These are phyloP conservation scores for Vulpes lagopus DNA, from an alignment of 2,113 vertebrate species.

Conservation along the genomic window DNA sequence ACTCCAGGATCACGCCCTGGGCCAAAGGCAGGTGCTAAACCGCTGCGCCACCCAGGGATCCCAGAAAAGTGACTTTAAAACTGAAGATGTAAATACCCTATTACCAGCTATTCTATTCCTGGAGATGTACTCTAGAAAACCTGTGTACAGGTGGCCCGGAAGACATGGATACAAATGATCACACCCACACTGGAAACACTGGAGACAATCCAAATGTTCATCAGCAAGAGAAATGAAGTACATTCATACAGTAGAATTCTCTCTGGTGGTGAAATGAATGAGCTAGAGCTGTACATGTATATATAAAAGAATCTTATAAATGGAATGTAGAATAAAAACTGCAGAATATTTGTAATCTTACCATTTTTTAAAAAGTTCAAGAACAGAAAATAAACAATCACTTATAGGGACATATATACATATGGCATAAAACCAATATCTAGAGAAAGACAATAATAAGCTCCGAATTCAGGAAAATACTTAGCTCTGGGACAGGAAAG, in stretches of 20 bases:
- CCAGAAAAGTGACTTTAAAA: neutral
- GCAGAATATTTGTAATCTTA: neutral
- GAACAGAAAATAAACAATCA: neutral
- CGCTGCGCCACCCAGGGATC: too few species aligned
- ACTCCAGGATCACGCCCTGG: too few species aligned
- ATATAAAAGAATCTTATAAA: neutral
- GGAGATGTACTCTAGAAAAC: neutral
- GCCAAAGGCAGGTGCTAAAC: too few species aligned
- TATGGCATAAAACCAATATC: neutral
- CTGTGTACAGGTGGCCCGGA: neutral
- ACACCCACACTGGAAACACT: neutral
- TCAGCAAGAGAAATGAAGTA: neutral
- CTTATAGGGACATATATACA: neutral
- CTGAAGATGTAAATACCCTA: neutral
- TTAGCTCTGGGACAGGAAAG: neutral
- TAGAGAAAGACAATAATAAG: neutral
- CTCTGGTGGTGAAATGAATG: neutral
- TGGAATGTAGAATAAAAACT: neutral
- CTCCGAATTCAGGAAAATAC: neutral
- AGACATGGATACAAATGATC: neutral
- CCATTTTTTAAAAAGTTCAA: neutral
- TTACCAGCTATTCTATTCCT: neutral
- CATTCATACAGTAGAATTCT: neutral
- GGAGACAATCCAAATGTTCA: neutral
- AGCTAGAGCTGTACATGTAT: neutral